Base-by-base conservation (phyloP, 2,113 vertebrate species). In the Herpetotheres cachinnans region DNA sequence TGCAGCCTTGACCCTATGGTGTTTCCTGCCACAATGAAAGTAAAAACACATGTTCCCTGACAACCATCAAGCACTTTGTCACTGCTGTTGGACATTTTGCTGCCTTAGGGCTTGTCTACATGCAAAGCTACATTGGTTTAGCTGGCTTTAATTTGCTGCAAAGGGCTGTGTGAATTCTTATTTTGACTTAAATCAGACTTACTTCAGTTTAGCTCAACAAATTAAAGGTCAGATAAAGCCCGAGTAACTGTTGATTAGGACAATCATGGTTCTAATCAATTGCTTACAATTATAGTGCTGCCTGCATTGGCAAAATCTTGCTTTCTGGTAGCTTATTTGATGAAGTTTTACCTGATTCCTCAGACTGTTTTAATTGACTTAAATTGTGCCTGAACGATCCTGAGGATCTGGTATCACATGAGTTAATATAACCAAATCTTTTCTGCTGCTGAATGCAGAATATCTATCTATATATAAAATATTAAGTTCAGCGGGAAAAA, bases 21-120 rank as follows among this genome's bases (percentile, higher is more conserved):
- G 95, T 94, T 97, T 96, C 93, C 93, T 95, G 89, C 95, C 93
- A 89, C 94, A 96, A 93, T n/a, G 91, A 95, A 97, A 97, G 94
- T 94, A 95, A 95, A 95, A 97, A 97, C 95, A 96, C 70, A 92
- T 96, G 92, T 89, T 95, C 92, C 62, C 83, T 69, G 83, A 97
- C 86, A 94, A 85, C 73, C 77, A 94, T 89, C 95, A 69, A 96
- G 78, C 89, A 95, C 65, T 95, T 73, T 96, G 94, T 94, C 94
- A 94, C 86, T 94, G 89, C 77, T 73, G 70, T 82, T 93, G 81
- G 94, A 91, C 83, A 80, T 85, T 93, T 91, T 3, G 6, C 78
- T 95, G 96, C 96, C 94, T 95, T 76, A 82, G 83, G 94, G 93
- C 66, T 95, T 70, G 70, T 90, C 89, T 80, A 66, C 91, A 89